Percentiles rank a stretch among this genome's conserved stretches.
phyloP scores from a whole-genome alignment of 2,888 invertebrate genomes.

The Nezara viridula region DNA sequence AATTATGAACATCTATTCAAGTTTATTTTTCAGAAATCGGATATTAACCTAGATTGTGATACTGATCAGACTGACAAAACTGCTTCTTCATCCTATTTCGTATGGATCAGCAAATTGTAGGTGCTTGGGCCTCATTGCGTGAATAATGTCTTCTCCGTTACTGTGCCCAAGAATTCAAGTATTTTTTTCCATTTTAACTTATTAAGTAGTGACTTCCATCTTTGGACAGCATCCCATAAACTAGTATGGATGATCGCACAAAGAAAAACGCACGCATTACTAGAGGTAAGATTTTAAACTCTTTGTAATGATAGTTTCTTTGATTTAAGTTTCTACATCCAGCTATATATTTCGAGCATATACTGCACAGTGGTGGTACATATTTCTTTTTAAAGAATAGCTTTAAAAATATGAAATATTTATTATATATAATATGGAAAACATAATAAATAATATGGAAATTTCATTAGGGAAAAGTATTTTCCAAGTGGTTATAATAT shows the following conservation, averaged over 20 bases:
- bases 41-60: slow-evolving; percentile 5
- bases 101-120: slow-evolving; percentile 21
- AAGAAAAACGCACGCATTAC: neutral
- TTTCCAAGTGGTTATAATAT: too few relatives aligned
- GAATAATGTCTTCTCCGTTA: slow-evolving; percentile 18
- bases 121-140: slow-evolving; percentile 4
- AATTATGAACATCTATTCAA: neutral
- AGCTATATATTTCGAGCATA: too few relatives aligned
- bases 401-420: too few relatives aligned
- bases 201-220: neutral
- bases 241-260: neutral
- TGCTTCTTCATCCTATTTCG: slow-evolving; percentile 33
- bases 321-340: neutral
- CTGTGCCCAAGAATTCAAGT: neutral
- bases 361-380: too few relatives aligned
- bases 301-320: neutral
- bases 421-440: too few relatives aligned
- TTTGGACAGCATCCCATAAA: neutral
- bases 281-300: neutral
- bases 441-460: too few relatives aligned
- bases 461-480: too few relatives aligned
- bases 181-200: neutral
- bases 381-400: too few relatives aligned
- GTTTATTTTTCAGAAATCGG: neutral
- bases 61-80: slow-evolving; percentile 17